Conservation (phyloP, 1,140 invertebrate genomes). For the Chrysopa pallens region DNA sequence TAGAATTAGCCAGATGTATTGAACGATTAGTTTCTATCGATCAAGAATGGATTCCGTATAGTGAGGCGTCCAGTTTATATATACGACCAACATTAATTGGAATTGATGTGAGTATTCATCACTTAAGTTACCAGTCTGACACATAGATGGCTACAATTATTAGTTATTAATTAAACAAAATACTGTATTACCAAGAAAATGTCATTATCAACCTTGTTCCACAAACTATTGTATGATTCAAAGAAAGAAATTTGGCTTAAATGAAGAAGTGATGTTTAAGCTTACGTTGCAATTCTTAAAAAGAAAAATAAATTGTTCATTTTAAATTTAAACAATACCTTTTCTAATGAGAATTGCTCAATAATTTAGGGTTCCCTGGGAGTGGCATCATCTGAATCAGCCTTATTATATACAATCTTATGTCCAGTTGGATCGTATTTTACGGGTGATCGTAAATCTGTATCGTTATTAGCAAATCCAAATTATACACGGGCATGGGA, state of each 20-base stretch:
- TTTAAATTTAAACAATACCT: too few species aligned
- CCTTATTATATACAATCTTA: conserved; percentile 77
- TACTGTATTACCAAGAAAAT: too few species aligned
- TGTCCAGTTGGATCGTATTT: conserved; percentile 92
- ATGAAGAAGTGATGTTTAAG: too few species aligned
- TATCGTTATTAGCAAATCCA: conserved; percentile 62
- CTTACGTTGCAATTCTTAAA: too few species aligned
- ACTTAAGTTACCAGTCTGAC: too few species aligned
- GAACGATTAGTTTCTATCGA: conserved; percentile 79
- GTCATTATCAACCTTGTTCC: too few species aligned
- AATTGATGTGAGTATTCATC: conserved; percentile 79
- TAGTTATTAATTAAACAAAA: too few species aligned
- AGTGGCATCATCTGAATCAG: conserved; percentile 64
- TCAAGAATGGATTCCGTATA: conserved; percentile 93
- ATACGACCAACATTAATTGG: conserved; percentile 93
- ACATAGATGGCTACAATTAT: too few species aligned
- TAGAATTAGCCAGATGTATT: conserved; percentile 78
- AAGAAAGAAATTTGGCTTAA: too few species aligned
- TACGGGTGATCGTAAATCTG: conserved; percentile 27
- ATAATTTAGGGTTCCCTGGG: conserved; percentile 68
- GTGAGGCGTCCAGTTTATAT: conserved; percentile 76
- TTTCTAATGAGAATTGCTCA: too few species aligned
- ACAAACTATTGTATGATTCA: too few species aligned
- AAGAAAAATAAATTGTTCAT: too few species aligned
- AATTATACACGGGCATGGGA: conserved; percentile 80